A percentile compares a stretch with the other conserved stretches of the same genome.
Evolutionary conservation across 2,888 invertebrate species (phyloP).

Genomic region (Noctua comes): DNA sequence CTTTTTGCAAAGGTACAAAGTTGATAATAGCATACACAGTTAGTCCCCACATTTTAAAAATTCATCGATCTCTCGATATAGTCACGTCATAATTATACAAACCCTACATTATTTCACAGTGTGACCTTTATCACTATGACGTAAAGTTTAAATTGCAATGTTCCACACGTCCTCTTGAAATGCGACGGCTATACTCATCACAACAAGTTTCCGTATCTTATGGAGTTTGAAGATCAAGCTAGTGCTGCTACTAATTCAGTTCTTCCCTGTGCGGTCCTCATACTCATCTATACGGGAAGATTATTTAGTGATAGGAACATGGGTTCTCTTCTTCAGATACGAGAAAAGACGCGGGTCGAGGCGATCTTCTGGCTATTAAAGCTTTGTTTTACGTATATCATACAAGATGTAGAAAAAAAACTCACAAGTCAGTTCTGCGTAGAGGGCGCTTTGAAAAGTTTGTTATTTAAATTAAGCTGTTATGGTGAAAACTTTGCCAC

Average conservation of each 20-base stretch:
- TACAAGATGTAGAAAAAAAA: not conserved
- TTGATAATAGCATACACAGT: constrained; percentile 38
- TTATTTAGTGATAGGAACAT: constrained; percentile 20
- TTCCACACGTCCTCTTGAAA: not conserved
- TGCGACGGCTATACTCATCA: constrained; percentile 1
- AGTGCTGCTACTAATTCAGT: constrained; percentile 25
- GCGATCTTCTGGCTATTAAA: not conserved
- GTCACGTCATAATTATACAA: constrained; percentile 8
- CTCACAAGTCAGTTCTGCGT: not conserved
- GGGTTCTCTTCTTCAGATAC: not conserved
- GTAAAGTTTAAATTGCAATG: constrained; percentile 32
- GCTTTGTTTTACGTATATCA: not conserved
- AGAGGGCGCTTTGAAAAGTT: not conserved
- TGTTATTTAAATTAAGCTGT: not conserved
- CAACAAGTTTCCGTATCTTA: not conserved
- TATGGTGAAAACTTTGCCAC: not conserved
- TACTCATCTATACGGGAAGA: not conserved
- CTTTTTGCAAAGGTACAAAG: constrained; percentile 6
- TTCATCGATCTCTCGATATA: constrained; percentile 19
- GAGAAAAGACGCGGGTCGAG: too few relatives aligned
- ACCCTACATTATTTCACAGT: not conserved
- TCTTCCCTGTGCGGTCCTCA: not conserved
- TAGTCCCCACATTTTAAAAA: not conserved
- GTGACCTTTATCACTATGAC: not conserved
- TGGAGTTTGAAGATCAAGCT: constrained; percentile 4